Conservation (phyloP, 2,797 vertebrate species). For the Intellagama lesueurii region DNA sequence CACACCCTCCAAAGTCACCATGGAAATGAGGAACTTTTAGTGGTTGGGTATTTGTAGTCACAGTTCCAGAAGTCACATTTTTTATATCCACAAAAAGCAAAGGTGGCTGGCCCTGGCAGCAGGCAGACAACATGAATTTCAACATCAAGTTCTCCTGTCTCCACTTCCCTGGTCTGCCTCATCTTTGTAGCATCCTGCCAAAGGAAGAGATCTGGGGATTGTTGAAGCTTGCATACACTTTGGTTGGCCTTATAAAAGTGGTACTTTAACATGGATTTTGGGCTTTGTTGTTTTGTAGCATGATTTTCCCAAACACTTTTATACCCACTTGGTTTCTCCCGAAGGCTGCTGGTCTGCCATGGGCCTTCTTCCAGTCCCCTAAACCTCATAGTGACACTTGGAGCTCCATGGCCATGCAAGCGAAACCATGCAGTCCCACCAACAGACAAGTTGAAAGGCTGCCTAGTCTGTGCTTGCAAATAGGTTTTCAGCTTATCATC, state of each 20-base stretch:
- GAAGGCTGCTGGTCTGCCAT: not conserved
- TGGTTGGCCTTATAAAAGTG: too few relatives aligned
- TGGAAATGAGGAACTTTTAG: not conserved
- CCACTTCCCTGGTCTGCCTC: not conserved
- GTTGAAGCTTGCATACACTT: not conserved
- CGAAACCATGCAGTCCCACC: not conserved
- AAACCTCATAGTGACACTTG: not conserved
- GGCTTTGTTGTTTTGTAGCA: not conserved
- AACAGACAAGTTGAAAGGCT: not conserved
- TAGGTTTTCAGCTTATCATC: not conserved
- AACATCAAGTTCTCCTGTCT: not conserved
- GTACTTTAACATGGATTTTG: too few relatives aligned
- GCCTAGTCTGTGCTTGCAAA: not conserved
- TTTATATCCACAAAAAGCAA: not conserved
- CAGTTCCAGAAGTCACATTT: not conserved
- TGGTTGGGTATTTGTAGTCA: not conserved
- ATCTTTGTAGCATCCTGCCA: not conserved
- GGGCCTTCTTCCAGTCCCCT: not conserved
- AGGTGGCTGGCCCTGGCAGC: not conserved
- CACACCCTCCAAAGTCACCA: not conserved
- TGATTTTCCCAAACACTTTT: not conserved
- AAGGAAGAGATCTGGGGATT: not conserved
- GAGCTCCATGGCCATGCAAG: not conserved
- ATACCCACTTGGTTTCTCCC: not conserved
- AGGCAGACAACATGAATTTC: not conserved